Evolutionary conservation across 2,113 vertebrate species (phyloP).

Genomic region (Scolopax mira): DNA sequence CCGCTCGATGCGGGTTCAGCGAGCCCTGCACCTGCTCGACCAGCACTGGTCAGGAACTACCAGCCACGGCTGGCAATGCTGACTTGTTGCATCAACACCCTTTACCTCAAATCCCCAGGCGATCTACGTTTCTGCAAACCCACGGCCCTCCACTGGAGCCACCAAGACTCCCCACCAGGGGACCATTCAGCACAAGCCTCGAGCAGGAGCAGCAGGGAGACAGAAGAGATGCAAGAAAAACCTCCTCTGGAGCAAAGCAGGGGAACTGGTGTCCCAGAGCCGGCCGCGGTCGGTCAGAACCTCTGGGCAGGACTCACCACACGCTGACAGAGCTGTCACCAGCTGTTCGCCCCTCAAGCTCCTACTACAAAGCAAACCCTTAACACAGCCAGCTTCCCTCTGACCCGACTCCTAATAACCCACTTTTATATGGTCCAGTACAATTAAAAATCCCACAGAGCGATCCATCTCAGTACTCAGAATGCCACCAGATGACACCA

Average conservation of each 20-base stretch:
- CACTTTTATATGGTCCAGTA: not conserved
- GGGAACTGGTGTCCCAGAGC: not conserved
- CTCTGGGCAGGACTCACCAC: too few relatives aligned
- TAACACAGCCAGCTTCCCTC: not conserved
- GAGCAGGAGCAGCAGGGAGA: not conserved
- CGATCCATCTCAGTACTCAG: not conserved
- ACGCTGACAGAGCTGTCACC: too few relatives aligned
- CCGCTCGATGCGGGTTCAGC: not conserved
- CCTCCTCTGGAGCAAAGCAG: accelerated
- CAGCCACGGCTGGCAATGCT: accelerated
- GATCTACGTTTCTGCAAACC: not conserved
- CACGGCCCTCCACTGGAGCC: accelerated
- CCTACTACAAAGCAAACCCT: not conserved
- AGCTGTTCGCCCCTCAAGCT: not conserved
- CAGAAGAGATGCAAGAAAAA: not conserved
- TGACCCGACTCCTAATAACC: not conserved
- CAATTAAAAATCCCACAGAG: not conserved
- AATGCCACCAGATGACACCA: not conserved
- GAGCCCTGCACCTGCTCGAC: not conserved
- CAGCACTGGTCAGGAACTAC: not conserved
- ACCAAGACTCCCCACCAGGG: not conserved
- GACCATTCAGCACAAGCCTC: accelerated
- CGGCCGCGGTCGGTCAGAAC: accelerated
- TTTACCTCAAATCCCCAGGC: not conserved
- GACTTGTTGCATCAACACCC: not conserved